Conservation (phyloP, 1,140 invertebrate genomes). For the Idris sp. region DNA sequence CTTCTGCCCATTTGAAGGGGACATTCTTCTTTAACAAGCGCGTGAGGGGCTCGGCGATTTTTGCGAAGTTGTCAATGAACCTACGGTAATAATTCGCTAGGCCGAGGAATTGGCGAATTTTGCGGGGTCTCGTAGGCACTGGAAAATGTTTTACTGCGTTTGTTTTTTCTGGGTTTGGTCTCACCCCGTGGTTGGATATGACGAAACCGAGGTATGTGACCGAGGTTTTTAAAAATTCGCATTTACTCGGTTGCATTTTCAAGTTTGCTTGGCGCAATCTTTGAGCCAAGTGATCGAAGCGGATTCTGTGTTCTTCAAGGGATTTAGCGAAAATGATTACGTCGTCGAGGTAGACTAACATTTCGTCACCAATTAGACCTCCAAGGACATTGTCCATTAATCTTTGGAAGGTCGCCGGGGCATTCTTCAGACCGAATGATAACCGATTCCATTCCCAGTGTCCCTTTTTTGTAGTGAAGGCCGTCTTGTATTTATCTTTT, state of each 20-base stretch:
- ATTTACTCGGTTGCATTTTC: constrained; percentile 3
- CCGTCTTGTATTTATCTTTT: too few relatives aligned
- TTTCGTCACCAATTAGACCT: not conserved
- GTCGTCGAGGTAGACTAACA: constrained; percentile 1
- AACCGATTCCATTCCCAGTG: not conserved
- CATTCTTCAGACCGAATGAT: constrained; percentile 1
- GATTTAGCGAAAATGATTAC: constrained; percentile 2
- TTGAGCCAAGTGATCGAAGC: not conserved
- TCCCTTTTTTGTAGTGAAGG: too few relatives aligned
- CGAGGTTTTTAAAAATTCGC: not conserved
- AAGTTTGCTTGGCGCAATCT: constrained; percentile 2
- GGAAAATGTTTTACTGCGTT: constrained; percentile 3
- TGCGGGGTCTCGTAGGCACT: not conserved
- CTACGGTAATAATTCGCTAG: not conserved
- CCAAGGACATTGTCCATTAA: not conserved
- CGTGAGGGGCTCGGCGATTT: not conserved
- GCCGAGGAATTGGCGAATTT: constrained; percentile 3
- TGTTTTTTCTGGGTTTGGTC: constrained; percentile 3
- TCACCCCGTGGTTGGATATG: not conserved
- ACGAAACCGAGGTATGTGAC: constrained; percentile 8
- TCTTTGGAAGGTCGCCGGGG: constrained; percentile 1
- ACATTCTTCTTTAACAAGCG: not conserved
- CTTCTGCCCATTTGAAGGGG: not conserved
- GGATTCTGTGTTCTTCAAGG: not conserved
- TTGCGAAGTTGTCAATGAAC: not conserved